phyloP scores from a whole-genome alignment of 2,113 vertebrate genomes.

The Plotosus lineatus region DNA sequence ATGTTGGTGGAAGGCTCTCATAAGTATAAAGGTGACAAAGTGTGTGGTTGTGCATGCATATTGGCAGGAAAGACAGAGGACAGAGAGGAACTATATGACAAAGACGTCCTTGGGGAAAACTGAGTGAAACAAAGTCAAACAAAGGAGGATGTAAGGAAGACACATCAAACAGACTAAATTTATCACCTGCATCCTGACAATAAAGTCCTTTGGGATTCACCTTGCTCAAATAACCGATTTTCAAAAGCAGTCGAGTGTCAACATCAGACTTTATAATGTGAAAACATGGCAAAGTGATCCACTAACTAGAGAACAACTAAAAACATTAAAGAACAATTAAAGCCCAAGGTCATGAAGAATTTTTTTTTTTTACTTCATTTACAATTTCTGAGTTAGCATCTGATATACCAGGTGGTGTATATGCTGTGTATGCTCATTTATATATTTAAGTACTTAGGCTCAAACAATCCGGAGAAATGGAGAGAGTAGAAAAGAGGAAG shows the following conservation, averaged over 20 bases:
- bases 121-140: slow-evolving; percentile 34
- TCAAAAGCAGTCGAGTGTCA: slow-evolving; percentile 9
- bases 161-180: slow-evolving; percentile 49
- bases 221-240: slow-evolving; percentile 16
- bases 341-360: too few relatives aligned
- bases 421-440: neutral
- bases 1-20: neutral
- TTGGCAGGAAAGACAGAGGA: slow-evolving; percentile 26
- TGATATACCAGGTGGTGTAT: neutral
- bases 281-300: neutral
- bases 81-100: slow-evolving; percentile 30
- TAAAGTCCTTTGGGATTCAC: slow-evolving; percentile 16
- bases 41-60: neutral
- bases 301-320: neutral
- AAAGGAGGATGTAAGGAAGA: slow-evolving; percentile 38
- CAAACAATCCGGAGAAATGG: too few relatives aligned
- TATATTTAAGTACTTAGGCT: too few relatives aligned
- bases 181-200: slow-evolving; percentile 50
- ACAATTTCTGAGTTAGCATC: neutral
- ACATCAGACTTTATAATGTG: neutral
- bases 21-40: neutral
- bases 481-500: too few relatives aligned
- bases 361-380: neutral
- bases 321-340: too few relatives aligned
- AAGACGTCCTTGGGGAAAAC: slow-evolving; percentile 28